A percentile compares a stretch with the other conserved stretches of the same genome.
Evolutionary conservation across 1,140 invertebrate species (phyloP).

Genomic region (Battus philenor): DNA sequence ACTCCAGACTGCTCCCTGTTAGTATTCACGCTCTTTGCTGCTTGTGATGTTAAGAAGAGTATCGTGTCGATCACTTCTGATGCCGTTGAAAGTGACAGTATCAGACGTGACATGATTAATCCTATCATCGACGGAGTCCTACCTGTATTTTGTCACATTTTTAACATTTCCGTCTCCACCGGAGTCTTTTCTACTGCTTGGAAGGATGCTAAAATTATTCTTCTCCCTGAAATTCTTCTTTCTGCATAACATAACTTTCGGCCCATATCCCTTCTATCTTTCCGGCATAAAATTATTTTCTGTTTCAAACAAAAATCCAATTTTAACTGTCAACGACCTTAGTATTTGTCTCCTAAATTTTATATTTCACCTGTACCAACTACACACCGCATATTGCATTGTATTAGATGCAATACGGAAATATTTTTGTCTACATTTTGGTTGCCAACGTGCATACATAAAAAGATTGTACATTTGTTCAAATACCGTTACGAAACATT

Average conservation of each 20-base stretch:
- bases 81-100: conserved; percentile 13
- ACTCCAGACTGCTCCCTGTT: conserved; percentile 7
- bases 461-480: too few species aligned
- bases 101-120: conserved; percentile 2
- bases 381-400: not conserved
- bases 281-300: conserved; percentile 3
- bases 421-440: too few species aligned
- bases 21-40: not conserved
- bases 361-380: too few species aligned
- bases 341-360: not conserved
- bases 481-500: too few species aligned
- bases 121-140: too few species aligned
- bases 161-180: too few species aligned
- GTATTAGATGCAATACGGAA: not conserved
- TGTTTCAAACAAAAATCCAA: not conserved
- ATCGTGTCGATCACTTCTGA: conserved; percentile 7
- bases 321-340: not conserved
- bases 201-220: too few species aligned
- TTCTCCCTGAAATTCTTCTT: too few species aligned
- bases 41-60: conserved; percentile 13
- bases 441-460: too few species aligned
- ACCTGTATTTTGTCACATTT: too few species aligned
- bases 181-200: not conserved
- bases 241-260: not conserved
- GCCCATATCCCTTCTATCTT: not conserved